Evolutionary conservation across 2,888 invertebrate species (phyloP).

Genomic region (Stratiomys singularior): DNA sequence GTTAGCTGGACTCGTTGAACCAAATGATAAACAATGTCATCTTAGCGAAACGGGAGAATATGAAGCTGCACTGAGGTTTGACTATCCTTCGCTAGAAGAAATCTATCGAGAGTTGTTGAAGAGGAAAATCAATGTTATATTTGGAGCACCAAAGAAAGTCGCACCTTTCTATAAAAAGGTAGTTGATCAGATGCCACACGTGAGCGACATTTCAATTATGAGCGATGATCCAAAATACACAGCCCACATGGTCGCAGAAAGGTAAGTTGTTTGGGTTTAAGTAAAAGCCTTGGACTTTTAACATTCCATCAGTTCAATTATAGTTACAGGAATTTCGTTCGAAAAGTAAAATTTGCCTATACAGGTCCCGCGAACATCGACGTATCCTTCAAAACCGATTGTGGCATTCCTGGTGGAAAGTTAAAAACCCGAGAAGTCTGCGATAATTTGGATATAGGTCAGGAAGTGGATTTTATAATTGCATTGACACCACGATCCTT

Average conservation of each 20-base stretch:
- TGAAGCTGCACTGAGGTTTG: conserved; percentile 72
- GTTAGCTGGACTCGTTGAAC: conserved; percentile 75
- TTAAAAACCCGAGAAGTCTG: conserved; percentile 69
- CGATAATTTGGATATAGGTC: conserved; percentile 71
- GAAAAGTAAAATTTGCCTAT: conserved; percentile 73
- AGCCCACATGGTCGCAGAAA: conserved; percentile 81
- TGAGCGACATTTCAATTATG: conserved; percentile 81
- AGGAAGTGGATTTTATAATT: conserved; percentile 73
- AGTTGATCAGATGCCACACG: conserved; percentile 74
- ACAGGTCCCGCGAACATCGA: conserved; percentile 72
- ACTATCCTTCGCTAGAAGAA: conserved; percentile 89
- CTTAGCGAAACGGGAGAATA: conserved; percentile 73
- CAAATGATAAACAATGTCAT: conserved; percentile 78
- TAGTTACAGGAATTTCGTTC: conserved; percentile 77
- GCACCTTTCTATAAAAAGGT: conserved; percentile 76
- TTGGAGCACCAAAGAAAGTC: conserved; percentile 81
- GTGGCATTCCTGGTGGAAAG: conserved; percentile 69
- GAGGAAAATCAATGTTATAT: conserved; percentile 79
- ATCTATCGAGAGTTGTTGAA: conserved; percentile 74
- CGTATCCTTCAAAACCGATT: conserved; percentile 78
- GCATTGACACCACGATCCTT: conserved; percentile 71
- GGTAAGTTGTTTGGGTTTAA: conserved; percentile 60
- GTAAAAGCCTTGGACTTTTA: too few species aligned
- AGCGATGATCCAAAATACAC: conserved; percentile 88
- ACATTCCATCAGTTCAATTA: background rate